Base-by-base conservation (phyloP, 1,140 invertebrate genomes). In the Thaumatotibia leucotreta region DNA sequence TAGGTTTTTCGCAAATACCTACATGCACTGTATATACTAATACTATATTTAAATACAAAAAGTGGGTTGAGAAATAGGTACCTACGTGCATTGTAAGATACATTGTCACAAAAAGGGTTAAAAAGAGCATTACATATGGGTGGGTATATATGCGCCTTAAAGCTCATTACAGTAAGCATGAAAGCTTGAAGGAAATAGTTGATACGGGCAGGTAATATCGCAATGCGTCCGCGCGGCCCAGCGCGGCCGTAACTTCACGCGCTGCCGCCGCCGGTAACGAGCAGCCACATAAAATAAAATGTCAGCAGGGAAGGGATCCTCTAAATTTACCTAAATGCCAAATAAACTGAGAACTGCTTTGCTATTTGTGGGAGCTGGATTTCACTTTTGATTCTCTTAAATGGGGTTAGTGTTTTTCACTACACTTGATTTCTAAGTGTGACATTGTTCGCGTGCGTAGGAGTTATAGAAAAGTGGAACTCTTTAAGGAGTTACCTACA, bases 281-380 rank as follows among this genome's bases (percentile, higher is more conserved):
- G 87, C 81, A 77, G 74, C 76, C 80, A 78, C 84, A 90, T 89
- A 89, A 89, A 88, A 87, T 82, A 88, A 89, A 89, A 90, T 90
- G 86, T 84, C 88, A 88, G 82, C 80, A 74, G 72, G 77, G 72
- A 76, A 79, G 80, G 80, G 82, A 83, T 84, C 77, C 76, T 79
- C 80, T 75, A 80, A 85, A 84, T 84, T 87, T 76, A 83, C 79
- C 83, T 83, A 83, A 85, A 87, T 87, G 83, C 81, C 82, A 81
- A 82, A 83, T 84, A 84, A 84, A 84, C 82, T 83, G 82, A 70
- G 77, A 82, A 86, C 84, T 74, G 77, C 76, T 79, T 71, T 77
- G 77, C 74, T 76, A 79, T 86, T 86, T 83, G 77, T 82, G 77
- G 77, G 80, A 82, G 35, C 35, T 61, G 66, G 64, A 67, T 75